Conservation (phyloP, 2,797 vertebrate genomes). For the Champsocephalus esox region DNA sequence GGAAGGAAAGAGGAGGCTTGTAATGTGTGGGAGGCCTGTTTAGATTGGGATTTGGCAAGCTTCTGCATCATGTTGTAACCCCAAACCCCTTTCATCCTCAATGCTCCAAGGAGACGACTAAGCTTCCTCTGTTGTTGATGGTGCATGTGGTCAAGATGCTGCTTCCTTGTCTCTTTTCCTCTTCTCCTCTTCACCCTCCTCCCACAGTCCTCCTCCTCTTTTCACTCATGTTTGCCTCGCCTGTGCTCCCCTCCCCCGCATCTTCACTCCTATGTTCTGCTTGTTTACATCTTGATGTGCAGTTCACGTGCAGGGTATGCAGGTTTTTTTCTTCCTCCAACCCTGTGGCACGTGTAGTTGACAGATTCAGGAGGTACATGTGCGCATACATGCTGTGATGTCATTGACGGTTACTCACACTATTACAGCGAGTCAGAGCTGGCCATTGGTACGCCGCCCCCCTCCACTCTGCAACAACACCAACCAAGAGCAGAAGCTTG, state of each 20-base stretch:
- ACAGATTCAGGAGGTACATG: constrained; percentile 16
- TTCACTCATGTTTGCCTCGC: constrained; percentile 49
- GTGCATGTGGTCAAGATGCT: constrained; percentile 79
- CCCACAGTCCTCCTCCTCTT: constrained; percentile 60
- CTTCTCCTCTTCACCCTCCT: constrained; percentile 53
- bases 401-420: constrained; percentile 77
- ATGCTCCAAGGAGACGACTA: constrained; percentile 56
- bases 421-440: constrained; percentile 75
- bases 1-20: constrained; percentile 57
- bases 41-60: constrained; percentile 70
- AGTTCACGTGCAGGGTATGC: constrained; percentile 40
- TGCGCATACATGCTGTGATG: constrained; percentile 68
- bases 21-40: constrained; percentile 76
- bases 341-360: constrained; percentile 15
- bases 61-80: constrained; percentile 66
- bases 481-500: constrained; percentile 67
- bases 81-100: constrained; percentile 68
- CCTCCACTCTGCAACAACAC: constrained; percentile 62
- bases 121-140: constrained; percentile 63
- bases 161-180: constrained; percentile 53
- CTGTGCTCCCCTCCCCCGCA: constrained; percentile 72
- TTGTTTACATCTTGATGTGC: constrained; percentile 81
- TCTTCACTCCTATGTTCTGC: constrained; percentile 55
- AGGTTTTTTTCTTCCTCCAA: background rate
- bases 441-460: constrained; percentile 63